A percentile compares a stretch with the other conserved stretches of the same genome.
Evolutionary conservation across 2,797 vertebrate species (phyloP).

Genomic region (Scarus forsteni): DNA sequence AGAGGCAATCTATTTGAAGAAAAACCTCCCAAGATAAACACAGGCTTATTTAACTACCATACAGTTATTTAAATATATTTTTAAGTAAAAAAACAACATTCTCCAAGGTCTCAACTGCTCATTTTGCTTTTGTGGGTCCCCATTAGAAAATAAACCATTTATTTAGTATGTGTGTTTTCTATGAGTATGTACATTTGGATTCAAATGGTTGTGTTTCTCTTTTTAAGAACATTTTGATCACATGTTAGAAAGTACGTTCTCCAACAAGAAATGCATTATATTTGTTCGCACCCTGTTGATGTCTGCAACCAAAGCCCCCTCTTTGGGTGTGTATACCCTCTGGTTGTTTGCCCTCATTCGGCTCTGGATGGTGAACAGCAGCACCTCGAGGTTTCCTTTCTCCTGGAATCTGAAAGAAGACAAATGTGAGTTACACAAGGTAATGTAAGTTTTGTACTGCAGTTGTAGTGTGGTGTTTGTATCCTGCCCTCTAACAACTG

Average conservation of each 20-base stretch:
- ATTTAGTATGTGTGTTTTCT: too few relatives aligned
- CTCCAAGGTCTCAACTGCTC: too few relatives aligned
- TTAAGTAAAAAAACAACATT: too few relatives aligned
- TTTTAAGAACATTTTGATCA: not conserved
- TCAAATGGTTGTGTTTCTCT: too few relatives aligned
- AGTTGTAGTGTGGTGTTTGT: not conserved
- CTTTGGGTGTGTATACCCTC: constrained; percentile 93
- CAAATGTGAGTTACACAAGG: not conserved
- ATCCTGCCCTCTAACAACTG: not conserved
- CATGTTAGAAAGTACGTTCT: not conserved
- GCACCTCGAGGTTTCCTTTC: constrained; percentile 96
- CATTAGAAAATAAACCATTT: too few relatives aligned
- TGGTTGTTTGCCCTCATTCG: constrained; percentile 99
- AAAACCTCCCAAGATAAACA: not conserved
- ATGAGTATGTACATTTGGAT: too few relatives aligned
- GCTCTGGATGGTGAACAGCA: constrained; percentile 98
- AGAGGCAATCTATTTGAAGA: not conserved
- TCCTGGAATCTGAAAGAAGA: constrained; percentile 91
- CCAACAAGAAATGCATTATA: rapidly evolving
- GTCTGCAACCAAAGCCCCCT: constrained; percentile 95
- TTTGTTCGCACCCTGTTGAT: constrained; percentile 92
- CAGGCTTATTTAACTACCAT: not conserved
- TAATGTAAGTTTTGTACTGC: not conserved
- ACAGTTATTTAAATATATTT: too few relatives aligned
- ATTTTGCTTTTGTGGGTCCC: too few relatives aligned